These are phyloP conservation scores for Lobophora halterata DNA, from an alignment of 2,888 invertebrate species.

Conservation along the genomic window DNA sequence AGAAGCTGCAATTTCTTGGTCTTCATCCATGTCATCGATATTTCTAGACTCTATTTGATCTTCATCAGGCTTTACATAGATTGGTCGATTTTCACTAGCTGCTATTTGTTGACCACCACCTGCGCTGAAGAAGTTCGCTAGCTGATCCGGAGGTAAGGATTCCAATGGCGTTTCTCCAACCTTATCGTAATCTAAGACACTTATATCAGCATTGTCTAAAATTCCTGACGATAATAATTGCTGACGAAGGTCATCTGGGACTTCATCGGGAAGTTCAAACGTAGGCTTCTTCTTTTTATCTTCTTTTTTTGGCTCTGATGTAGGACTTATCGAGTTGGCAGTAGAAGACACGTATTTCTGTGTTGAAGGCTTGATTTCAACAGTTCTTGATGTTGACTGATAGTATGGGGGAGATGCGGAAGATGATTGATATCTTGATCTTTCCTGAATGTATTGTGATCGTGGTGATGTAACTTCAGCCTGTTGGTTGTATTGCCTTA, in stretches of 20 bases:
- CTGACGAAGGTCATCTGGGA: slow-evolving; percentile 91
- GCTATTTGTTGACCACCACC: slow-evolving; percentile 88
- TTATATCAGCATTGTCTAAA: slow-evolving; percentile 92
- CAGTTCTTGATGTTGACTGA: slow-evolving; percentile 67
- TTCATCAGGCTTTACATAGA: slow-evolving; percentile 84
- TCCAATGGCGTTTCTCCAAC: slow-evolving; percentile 92
- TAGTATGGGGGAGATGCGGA: slow-evolving; percentile 60
- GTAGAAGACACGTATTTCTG: slow-evolving; percentile 74
- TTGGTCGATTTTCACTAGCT: slow-evolving; percentile 85
- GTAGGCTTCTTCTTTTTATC: slow-evolving; percentile 79
- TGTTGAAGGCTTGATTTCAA: slow-evolving; percentile 74
- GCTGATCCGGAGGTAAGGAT: slow-evolving; percentile 90
- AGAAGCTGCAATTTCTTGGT: slow-evolving; percentile 81
- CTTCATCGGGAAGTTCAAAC: slow-evolving; percentile 89
- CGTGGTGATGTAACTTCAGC: slow-evolving; percentile 57
- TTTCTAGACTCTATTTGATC: slow-evolving; percentile 76
- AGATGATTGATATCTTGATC: slow-evolving; percentile 58
- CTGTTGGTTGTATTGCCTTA: slow-evolving; percentile 53
- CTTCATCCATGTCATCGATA: slow-evolving; percentile 70
- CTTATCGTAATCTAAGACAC: slow-evolving; percentile 93
- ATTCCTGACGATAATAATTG: slow-evolving; percentile 92
- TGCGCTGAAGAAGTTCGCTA: slow-evolving; percentile 92
- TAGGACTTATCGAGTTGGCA: slow-evolving; percentile 67
- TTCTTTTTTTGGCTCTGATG: slow-evolving; percentile 67
- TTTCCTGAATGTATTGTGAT: slow-evolving; percentile 67